phyloP scores from a whole-genome alignment of 2,113 vertebrate genomes.

The Hippoglossus stenolepis region DNA sequence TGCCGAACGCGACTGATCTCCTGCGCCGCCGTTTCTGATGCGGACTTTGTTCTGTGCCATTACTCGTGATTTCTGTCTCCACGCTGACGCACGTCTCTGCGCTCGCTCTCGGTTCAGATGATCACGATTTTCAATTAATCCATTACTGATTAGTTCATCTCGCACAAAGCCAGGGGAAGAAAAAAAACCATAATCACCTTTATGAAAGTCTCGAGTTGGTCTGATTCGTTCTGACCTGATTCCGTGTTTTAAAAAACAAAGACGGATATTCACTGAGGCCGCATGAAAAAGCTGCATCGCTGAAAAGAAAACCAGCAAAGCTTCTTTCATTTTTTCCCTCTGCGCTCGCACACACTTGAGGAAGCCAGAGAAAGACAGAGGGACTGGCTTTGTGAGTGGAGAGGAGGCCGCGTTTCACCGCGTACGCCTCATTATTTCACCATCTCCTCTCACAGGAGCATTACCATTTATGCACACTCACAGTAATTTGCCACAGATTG shows the following conservation, averaged over 20 bases:
- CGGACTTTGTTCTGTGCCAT: neutral
- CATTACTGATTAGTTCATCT: slow-evolving; percentile 41
- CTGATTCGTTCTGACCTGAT: slow-evolving; percentile 51
- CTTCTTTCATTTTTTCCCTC: slow-evolving; percentile 31
- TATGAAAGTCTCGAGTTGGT: slow-evolving; percentile 25
- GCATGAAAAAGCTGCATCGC: slow-evolving; percentile 34
- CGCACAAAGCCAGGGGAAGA: neutral
- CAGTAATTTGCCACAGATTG: slow-evolving; percentile 48
- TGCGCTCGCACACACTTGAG: slow-evolving; percentile 30
- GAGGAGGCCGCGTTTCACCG: slow-evolving; percentile 78
- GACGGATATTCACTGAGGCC: slow-evolving; percentile 45
- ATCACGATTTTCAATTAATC: slow-evolving; percentile 42
- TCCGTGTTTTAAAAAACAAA: slow-evolving; percentile 58
- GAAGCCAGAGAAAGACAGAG: slow-evolving; percentile 30
- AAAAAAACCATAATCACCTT: slow-evolving; percentile 5
- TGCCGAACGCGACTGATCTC: neutral
- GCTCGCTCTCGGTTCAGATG: slow-evolving; percentile 20
- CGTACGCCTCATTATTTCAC: slow-evolving; percentile 88
- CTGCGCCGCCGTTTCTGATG: slow-evolving; percentile 1
- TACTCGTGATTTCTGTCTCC: slow-evolving; percentile 11
- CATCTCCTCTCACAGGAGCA: slow-evolving; percentile 71
- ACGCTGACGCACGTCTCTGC: neutral
- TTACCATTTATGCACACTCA: slow-evolving; percentile 62
- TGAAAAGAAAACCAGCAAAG: slow-evolving; percentile 32
- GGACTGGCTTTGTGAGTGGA: slow-evolving; percentile 80